phyloP scores from a whole-genome alignment of 2,888 invertebrate genomes.

The Choristoneura rosaceana region DNA sequence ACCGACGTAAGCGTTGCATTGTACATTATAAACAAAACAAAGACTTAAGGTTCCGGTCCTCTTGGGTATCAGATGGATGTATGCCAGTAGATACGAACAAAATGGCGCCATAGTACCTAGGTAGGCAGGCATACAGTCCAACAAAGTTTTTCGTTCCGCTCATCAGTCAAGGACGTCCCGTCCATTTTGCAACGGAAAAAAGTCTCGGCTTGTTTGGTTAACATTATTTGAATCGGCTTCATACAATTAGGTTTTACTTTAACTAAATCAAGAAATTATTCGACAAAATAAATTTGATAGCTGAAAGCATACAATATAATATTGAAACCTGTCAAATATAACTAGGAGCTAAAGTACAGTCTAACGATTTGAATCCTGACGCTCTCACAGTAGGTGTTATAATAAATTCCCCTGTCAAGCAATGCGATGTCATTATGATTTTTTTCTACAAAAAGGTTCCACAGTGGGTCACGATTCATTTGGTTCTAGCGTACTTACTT shows the following conservation, averaged over 20 bases:
- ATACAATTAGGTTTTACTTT: neutral
- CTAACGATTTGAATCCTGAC: too few relatives aligned
- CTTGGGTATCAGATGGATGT: conserved; percentile 4
- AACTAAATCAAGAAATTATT: neutral
- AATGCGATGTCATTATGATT: too few relatives aligned
- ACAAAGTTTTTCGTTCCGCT: conserved; percentile 38
- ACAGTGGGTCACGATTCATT: too few relatives aligned
- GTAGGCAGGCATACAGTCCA: neutral
- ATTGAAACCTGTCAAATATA: neutral
- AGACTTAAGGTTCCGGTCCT: conserved; percentile 1
- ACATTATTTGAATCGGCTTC: conserved; percentile 1
- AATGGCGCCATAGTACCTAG: conserved; percentile 5
- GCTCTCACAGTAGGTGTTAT: too few relatives aligned
- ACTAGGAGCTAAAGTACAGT: too few relatives aligned
- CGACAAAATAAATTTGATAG: neutral
- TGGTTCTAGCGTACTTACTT: too few relatives aligned
- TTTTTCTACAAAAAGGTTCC: too few relatives aligned
- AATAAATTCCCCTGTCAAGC: too few relatives aligned
- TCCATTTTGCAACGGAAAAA: conserved; percentile 39
- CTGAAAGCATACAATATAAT: neutral
- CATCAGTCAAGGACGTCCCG: conserved; percentile 40
- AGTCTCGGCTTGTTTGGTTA: neutral
- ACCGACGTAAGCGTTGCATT: neutral
- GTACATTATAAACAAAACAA: conserved; percentile 1
- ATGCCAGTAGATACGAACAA: neutral